A percentile compares a stretch with the other conserved stretches of the same genome.
Conservation (phyloP, 64 coral and sea anemone genomes). For the Platygyra sinensis region DNA sequence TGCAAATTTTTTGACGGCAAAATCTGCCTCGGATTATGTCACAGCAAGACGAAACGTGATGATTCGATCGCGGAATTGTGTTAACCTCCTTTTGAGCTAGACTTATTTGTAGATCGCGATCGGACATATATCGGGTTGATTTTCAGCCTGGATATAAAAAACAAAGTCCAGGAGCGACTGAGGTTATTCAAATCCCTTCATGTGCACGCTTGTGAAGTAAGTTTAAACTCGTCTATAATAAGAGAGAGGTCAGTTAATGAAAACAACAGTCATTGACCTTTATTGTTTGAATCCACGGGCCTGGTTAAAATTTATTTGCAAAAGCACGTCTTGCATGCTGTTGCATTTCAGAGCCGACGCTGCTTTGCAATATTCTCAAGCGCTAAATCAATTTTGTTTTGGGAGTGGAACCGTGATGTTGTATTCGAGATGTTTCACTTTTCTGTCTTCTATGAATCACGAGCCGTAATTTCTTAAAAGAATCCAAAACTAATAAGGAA, state of each 20-base stretch:
- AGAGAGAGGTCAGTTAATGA: neutral
- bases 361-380: neutral
- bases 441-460: too few species aligned
- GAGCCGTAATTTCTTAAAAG: too few species aligned
- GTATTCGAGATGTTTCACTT: too few species aligned
- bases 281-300: neutral
- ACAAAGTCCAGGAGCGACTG: neutral
- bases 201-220: too few species aligned
- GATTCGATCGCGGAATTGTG: neutral
- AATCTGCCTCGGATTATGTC: neutral
- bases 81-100: too few species aligned
- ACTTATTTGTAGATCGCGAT: neutral
- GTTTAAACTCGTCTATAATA: neutral
- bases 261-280: neutral
- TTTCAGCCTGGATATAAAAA: neutral
- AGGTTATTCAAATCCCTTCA: neutral
- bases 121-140: neutral
- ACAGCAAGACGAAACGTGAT: neutral
- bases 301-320: neutral
- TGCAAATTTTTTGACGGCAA: neutral
- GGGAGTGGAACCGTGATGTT: neutral
- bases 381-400: neutral
- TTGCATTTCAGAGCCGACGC: neutral
- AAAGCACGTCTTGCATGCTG: slow-evolving; percentile 2
- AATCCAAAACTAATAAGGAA: too few species aligned